Percentiles rank a stretch among this genome's conserved stretches.
Conservation (phyloP, 1,140 invertebrate species). For the Macrostomum lignano region DNA sequence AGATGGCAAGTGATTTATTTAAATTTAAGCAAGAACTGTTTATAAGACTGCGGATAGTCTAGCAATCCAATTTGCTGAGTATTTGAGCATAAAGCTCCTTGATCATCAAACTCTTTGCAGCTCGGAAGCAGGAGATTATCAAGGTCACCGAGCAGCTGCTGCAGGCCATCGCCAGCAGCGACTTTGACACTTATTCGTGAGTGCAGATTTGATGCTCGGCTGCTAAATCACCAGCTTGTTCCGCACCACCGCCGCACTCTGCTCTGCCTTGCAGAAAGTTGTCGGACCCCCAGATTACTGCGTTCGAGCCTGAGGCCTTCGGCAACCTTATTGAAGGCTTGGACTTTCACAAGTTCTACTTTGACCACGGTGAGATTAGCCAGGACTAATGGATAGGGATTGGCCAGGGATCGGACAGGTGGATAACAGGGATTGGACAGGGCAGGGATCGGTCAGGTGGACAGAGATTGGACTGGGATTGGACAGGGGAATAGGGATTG, state of each 20-base stretch:
- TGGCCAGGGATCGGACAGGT: too few relatives aligned
- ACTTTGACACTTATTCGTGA: conserved; percentile 28
- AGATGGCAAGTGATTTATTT: too few relatives aligned
- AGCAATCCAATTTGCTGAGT: background rate
- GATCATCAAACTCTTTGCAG: background rate
- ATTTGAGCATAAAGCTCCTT: background rate
- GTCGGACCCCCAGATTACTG: conserved; percentile 87
- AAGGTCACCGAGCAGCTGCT: conserved; percentile 3
- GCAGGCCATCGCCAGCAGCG: background rate
- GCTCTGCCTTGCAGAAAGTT: conserved; percentile 45
- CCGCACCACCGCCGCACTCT: background rate
- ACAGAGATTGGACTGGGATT: too few relatives aligned
- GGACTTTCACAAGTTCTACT: conserved; percentile 99
- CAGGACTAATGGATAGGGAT: too few relatives aligned
- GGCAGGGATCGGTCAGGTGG: too few relatives aligned
- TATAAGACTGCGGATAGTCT: too few relatives aligned
- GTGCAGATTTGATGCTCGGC: background rate
- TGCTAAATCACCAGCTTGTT: background rate
- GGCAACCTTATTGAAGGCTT: conserved; percentile 95
- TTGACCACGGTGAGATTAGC: conserved; percentile 82
- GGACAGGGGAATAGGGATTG: too few relatives aligned
- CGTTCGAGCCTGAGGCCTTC: conserved; percentile 89
- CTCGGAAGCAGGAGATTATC: conserved; percentile 9
- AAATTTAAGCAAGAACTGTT: too few relatives aligned
- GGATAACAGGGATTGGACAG: too few relatives aligned